Percentiles rank a stretch among this genome's conserved stretches.
phyloP scores from a whole-genome alignment of 2,888 invertebrate genomes.

The Aproaerema taeniolella region DNA sequence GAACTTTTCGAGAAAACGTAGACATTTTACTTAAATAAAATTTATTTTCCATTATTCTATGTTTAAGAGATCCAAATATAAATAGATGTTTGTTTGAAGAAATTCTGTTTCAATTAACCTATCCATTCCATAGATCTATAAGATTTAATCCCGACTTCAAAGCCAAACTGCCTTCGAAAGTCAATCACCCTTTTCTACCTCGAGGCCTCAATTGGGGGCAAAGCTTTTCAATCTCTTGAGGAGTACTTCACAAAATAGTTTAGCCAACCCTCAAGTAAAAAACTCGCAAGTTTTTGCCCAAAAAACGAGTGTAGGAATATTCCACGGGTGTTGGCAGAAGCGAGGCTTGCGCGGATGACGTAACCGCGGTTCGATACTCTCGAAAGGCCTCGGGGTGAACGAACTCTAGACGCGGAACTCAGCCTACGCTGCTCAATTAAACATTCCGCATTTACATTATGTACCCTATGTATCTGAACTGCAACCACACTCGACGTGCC shows the following conservation, averaged over 20 bases:
- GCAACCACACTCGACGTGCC: not conserved
- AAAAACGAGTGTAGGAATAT: slow-evolving; percentile 25
- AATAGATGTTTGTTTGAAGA: no score
- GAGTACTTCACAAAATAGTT: not conserved
- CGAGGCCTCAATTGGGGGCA: no score
- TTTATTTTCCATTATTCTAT: no score
- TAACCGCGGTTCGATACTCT: slow-evolving; percentile 67
- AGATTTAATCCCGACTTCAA: no score
- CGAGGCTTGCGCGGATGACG: slow-evolving; percentile 60
- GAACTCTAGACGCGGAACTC: slow-evolving; percentile 72
- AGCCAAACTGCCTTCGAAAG: no score
- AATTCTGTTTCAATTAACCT: no score
- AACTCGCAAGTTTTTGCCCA: slow-evolving; percentile 25
- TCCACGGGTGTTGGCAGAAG: slow-evolving; percentile 3
- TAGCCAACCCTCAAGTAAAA: slow-evolving; percentile 12
- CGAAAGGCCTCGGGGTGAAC: slow-evolving; percentile 66
- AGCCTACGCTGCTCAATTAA: slow-evolving; percentile 70
- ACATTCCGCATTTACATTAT: slow-evolving; percentile 47
- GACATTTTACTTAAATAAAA: no score
- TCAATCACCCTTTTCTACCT: no score
- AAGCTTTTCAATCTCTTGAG: no score
- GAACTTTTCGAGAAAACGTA: no score
- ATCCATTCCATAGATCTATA: no score
- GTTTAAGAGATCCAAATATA: no score
- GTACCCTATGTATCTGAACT: slow-evolving; percentile 5